These are phyloP conservation scores for Myotis findleyi DNA, from an alignment of 2,797 vertebrate genomes.

Conservation along the genomic window DNA sequence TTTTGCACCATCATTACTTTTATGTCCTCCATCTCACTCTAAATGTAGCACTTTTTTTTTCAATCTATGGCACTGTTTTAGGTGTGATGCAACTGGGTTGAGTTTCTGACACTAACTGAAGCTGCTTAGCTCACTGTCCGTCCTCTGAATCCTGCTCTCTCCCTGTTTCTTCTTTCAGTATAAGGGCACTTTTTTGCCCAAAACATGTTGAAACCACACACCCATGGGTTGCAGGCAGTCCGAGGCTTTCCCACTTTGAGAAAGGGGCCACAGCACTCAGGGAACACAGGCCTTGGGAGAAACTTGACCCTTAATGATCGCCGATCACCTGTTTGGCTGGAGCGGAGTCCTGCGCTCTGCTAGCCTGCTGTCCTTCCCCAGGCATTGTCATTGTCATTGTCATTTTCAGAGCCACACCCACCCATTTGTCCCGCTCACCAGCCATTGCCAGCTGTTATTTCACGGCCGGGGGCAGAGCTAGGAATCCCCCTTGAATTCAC, in stretches of 20 bases:
- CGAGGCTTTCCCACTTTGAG: background rate
- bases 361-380: constrained; percentile 41
- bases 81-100: background rate
- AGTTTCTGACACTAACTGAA: background rate
- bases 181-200: background rate
- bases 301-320: constrained; percentile 39
- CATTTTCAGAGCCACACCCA: constrained; percentile 3
- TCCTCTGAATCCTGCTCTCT: background rate
- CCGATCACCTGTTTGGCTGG: background rate
- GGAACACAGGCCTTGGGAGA: background rate
- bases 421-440: background rate
- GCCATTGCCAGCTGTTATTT: constrained; percentile 70
- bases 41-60: background rate
- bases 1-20: background rate
- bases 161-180: background rate
- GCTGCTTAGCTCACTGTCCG: background rate
- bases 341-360: background rate
- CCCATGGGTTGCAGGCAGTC: background rate
- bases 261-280: background rate
- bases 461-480: background rate
- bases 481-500: constrained; percentile 40
- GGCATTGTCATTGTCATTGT: background rate
- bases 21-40: background rate
- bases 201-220: background rate
- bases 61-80: background rate